Base-by-base conservation (phyloP, 2,888 invertebrate genomes). In the Anoplius nigerrimus region DNA sequence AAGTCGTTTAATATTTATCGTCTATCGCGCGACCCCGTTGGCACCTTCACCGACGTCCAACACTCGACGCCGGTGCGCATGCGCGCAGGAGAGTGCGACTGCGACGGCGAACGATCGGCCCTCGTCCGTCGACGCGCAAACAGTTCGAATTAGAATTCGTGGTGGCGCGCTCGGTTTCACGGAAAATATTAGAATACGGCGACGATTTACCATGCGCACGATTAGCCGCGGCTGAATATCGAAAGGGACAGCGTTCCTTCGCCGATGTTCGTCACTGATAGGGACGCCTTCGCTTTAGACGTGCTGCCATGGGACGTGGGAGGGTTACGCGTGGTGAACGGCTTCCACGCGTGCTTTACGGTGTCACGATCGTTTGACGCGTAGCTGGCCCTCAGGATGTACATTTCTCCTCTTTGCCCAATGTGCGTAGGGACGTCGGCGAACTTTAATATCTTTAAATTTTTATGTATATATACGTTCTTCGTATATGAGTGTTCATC, bases 1-100 rank as follows among this genome's bases (percentile, higher is more conserved):
- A 82, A 84, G 80, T 83, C 79, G 86, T 87, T 88, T 86, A 88
- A 87, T 88, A 88, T 88, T 88, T 88, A 88, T 79, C 80, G 78
- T 59, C 80, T 63, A 79, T 79, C 78, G 80, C 78, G 62, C 78
- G 78, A 80, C 80, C 79, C 80, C 80, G 75, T 79, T 79, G 78
- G 69, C 73, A 78, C 75, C 80, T 80, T 59, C 63, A 52, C 16
- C 34, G 15, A 62, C 69, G 62, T 63, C 71, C 64, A 21, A 53
- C 59, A 53, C 21, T 22, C 4, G 34, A 45, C 68, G 53, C 21
- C n/a, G 52, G 53, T 62, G 43, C 2, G 15, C 20, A 45, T 18
- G 45, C 21, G 45, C 48, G 13, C n/a, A 18, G 48, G n/a, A 16
- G 16, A 48, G 18, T 2, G 13, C 11, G 48, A 18, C 11, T 6